phyloP scores from a whole-genome alignment of 2,113 vertebrate genomes.

The Puntigrus tetrazona region DNA sequence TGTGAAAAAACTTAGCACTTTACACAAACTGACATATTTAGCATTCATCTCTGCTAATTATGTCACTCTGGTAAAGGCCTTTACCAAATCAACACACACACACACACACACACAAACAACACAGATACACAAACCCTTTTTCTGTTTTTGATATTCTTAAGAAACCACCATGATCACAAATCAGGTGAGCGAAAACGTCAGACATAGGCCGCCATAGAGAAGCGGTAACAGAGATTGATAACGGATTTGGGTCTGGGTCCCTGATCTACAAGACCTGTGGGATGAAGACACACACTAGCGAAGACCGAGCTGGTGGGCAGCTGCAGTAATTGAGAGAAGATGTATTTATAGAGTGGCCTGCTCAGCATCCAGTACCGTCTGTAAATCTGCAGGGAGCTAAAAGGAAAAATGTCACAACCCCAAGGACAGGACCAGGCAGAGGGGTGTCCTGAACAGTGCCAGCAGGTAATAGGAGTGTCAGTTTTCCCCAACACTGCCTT shows the following conservation, averaged over 20 bases:
- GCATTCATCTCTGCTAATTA: background rate
- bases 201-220: slow-evolving; percentile 58
- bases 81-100: background rate
- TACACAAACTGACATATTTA: slow-evolving; percentile 2
- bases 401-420: slow-evolving; percentile 74
- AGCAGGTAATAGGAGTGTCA: slow-evolving; percentile 71
- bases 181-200: slow-evolving; percentile 63
- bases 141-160: slow-evolving; percentile 57
- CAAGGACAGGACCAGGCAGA: slow-evolving; percentile 68
- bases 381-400: slow-evolving; percentile 74
- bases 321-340: slow-evolving; percentile 73
- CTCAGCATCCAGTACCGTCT: slow-evolving; percentile 73
- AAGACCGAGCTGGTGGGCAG: slow-evolving; percentile 59
- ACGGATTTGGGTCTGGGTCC: slow-evolving; percentile 68
- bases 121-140: background rate
- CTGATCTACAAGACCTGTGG: slow-evolving; percentile 73
- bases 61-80: background rate
- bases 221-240: slow-evolving; percentile 76
- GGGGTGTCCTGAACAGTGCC: slow-evolving; percentile 62
- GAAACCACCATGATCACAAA: slow-evolving; percentile 64
- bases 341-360: slow-evolving; percentile 77
- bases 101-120: slow-evolving; percentile 35
- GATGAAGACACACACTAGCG: slow-evolving; percentile 70
- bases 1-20: background rate
- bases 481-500: slow-evolving; percentile 59